These are phyloP conservation scores for Cephalopachus bancanus DNA, from an alignment of 2,797 vertebrate genomes.

Conservation along the genomic window DNA sequence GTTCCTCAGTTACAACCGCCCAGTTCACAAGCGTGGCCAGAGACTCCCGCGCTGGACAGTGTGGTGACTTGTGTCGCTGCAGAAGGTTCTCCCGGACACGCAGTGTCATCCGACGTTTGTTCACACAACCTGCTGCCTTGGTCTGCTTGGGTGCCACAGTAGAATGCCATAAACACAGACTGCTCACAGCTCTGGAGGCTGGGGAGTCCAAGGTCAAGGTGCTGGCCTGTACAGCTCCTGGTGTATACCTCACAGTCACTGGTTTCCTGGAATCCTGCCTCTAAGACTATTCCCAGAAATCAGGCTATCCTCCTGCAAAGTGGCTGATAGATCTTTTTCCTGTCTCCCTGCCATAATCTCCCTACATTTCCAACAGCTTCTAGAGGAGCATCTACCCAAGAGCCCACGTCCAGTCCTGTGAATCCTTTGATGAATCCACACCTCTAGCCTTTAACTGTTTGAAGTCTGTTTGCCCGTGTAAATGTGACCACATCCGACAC, in stretches of 20 bases:
- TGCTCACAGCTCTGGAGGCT: neutral
- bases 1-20: neutral
- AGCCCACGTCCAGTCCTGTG: neutral
- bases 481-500: slow-evolving; percentile 1
- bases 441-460: slow-evolving; percentile 1
- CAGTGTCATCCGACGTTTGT: neutral
- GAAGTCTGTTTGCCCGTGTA: neutral
- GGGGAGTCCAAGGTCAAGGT: neutral
- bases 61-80: too few species aligned
- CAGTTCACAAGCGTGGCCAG: neutral
- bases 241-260: neutral
- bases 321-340: neutral
- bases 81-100: too few species aligned
- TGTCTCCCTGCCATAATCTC: neutral
- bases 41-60: too few species aligned
- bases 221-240: neutral
- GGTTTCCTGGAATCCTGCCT: slow-evolving; percentile 7
- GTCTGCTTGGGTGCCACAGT: neutral
- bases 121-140: neutral
- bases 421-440: neutral
- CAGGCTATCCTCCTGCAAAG: neutral
- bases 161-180: neutral
- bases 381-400: neutral
- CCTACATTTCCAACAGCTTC: neutral
- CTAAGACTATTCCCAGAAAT: neutral